phyloP scores from a whole-genome alignment of 2,888 invertebrate genomes.

The Hypselothyrea guttata region DNA sequence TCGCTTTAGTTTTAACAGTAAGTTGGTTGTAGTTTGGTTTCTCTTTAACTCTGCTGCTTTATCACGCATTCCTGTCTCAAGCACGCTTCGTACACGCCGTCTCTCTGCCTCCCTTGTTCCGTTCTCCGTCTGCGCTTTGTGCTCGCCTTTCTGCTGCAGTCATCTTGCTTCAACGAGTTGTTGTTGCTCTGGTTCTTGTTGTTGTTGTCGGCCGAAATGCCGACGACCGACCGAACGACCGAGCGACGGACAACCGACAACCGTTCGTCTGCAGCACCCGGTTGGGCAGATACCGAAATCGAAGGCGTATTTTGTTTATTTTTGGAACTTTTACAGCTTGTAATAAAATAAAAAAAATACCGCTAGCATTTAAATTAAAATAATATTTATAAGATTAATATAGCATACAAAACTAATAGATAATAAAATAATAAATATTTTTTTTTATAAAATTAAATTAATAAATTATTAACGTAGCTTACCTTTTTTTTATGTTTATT shows the following conservation, averaged over 20 bases:
- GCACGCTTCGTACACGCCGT: constrained; percentile 20
- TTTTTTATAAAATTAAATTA: too few species aligned
- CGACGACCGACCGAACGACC: constrained; percentile 13
- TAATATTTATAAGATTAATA: too few species aligned
- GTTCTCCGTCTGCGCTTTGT: constrained; percentile 24
- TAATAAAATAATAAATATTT: background rate
- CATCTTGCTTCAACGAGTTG: constrained; percentile 34
- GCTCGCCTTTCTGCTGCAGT: constrained; percentile 37
- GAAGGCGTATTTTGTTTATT: constrained; percentile 23
- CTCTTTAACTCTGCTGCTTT: constrained; percentile 15
- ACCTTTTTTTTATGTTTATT: background rate
- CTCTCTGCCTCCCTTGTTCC: constrained; percentile 6
- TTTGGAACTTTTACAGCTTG: constrained; percentile 9
- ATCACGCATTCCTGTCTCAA: constrained; percentile 24
- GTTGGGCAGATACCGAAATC: constrained; percentile 43
- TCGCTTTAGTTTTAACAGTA: background rate
- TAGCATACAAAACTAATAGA: background rate
- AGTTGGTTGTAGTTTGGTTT: background rate
- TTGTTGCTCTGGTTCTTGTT: constrained; percentile 31
- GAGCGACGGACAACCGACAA: constrained; percentile 14
- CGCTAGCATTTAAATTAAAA: too few species aligned
- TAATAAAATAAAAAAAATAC: too few species aligned
- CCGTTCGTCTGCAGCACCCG: constrained; percentile 35
- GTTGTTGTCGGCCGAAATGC: constrained; percentile 2
- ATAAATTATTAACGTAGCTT: too few species aligned